Evolutionary conservation across 2,888 invertebrate species (phyloP).

Genomic region (Morpho deidamia): DNA sequence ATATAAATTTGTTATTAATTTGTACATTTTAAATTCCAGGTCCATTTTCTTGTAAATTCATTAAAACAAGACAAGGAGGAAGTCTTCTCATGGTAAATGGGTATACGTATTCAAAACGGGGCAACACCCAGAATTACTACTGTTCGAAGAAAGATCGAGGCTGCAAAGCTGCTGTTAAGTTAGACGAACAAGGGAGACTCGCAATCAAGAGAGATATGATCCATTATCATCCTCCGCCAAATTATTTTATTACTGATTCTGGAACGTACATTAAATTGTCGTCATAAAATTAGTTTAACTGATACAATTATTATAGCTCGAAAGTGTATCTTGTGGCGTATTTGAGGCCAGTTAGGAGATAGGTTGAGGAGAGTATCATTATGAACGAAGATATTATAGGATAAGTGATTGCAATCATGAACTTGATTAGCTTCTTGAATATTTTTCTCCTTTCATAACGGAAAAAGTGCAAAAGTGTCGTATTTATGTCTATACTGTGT

Average conservation of each 20-base stretch:
- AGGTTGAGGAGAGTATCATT: no score
- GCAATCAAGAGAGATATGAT: conserved; percentile 12
- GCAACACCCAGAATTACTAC: conserved; percentile 28
- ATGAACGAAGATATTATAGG: no score
- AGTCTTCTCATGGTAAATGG: conserved; percentile 32
- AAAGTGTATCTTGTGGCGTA: no score
- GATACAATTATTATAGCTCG: no score
- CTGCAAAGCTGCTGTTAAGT: conserved; percentile 32
- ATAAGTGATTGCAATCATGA: no score
- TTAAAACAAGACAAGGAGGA: conserved; percentile 12
- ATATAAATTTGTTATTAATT: no score
- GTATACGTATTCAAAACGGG: conserved; percentile 34
- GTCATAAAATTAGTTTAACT: background rate
- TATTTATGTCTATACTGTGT: no score
- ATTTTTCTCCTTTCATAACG: no score
- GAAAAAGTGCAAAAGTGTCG: no score
- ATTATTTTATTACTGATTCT: conserved; percentile 21
- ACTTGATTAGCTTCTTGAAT: no score
- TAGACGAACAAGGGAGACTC: conserved; percentile 27
- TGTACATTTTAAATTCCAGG: conserved; percentile 4
- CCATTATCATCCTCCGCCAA: conserved; percentile 29
- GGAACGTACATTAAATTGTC: conserved; percentile 25
- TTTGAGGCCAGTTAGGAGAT: no score
- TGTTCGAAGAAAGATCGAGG: conserved; percentile 37
- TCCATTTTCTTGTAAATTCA: conserved; percentile 5